Percentiles rank a stretch among this genome's conserved stretches.
These are phyloP conservation scores for Agapostemon virescens DNA, from an alignment of 2,888 invertebrate species.

Conservation along the genomic window DNA sequence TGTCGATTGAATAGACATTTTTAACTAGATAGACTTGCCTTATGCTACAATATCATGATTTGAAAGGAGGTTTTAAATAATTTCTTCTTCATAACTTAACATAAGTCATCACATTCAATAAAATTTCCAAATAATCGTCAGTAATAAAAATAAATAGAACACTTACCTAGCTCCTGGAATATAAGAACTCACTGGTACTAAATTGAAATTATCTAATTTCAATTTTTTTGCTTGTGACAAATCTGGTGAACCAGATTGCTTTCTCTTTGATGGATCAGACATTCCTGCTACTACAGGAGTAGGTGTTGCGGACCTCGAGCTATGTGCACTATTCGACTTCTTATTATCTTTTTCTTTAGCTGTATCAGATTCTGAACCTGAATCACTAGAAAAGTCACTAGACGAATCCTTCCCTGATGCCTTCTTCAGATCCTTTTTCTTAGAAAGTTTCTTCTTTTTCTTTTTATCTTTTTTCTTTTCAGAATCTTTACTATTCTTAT, in stretches of 20 bases:
- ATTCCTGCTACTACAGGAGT: conserved; percentile 79
- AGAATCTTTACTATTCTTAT: conserved; percentile 80
- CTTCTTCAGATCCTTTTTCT: conserved; percentile 75
- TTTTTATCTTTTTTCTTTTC: conserved; percentile 79
- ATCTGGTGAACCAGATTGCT: conserved; percentile 79
- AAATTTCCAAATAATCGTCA: background rate
- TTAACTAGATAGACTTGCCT: too few species aligned
- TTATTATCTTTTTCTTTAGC: conserved; percentile 80
- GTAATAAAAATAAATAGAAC: background rate
- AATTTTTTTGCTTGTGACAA: conserved; percentile 82
- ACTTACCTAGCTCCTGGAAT: conserved; percentile 81
- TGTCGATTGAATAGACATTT: too few species aligned
- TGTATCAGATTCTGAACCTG: conserved; percentile 74
- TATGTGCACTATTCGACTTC: conserved; percentile 81
- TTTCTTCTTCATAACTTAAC: too few species aligned
- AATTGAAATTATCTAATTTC: conserved; percentile 81
- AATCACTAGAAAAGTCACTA: conserved; percentile 77
- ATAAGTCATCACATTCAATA: background rate
- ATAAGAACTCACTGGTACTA: conserved; percentile 79
- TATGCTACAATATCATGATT: too few species aligned
- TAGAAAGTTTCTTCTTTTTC: conserved; percentile 78
- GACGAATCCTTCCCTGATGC: conserved; percentile 75
- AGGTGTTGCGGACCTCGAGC: conserved; percentile 81
- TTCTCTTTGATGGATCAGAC: conserved; percentile 74
- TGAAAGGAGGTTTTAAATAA: too few species aligned